Evolutionary conservation across 23 tunicate genomes (phyloP).

Genomic region (Styela plicata): DNA sequence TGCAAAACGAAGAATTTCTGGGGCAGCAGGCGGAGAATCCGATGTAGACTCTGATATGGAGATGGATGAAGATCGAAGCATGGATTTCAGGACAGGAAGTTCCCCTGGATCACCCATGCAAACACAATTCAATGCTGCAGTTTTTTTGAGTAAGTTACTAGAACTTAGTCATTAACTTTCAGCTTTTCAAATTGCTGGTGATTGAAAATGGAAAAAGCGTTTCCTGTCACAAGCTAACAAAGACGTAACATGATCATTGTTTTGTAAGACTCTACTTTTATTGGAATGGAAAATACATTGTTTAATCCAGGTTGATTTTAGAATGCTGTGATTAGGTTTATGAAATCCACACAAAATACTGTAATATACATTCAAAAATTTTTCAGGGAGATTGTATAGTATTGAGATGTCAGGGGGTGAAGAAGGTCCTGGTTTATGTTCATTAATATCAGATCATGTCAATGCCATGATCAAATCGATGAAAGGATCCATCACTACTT

Average conservation of each 20-base stretch:
- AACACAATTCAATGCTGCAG: slow-evolving; percentile 63
- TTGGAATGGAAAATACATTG: no score
- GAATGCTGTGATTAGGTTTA: no score
- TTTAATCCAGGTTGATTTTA: no score
- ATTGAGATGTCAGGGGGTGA: slow-evolving; percentile 27
- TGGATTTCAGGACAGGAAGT: slow-evolving; percentile 2
- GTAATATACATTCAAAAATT: no score
- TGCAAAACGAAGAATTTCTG: background rate
- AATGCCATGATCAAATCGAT: slow-evolving; percentile 42
- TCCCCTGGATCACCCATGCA: slow-evolving; percentile 44
- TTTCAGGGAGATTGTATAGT: slow-evolving; percentile 71
- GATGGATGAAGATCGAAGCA: slow-evolving; percentile 18
- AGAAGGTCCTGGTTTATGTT: slow-evolving; percentile 64
- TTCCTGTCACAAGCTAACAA: no score
- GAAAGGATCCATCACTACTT: slow-evolving; percentile 41
- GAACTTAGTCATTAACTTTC: no score
- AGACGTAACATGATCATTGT: no score
- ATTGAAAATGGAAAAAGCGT: no score
- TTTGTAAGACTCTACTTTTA: no score
- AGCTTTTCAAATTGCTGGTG: no score
- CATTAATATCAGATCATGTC: slow-evolving; percentile 58
- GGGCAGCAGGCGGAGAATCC: background rate
- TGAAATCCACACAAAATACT: slow-evolving; percentile 1
- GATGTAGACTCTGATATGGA: slow-evolving; percentile 50
- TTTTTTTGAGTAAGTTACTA: slow-evolving; percentile 50